These are phyloP conservation scores for Melinaea marsaeus DNA, from an alignment of 2,888 invertebrate species.

Conservation along the genomic window DNA sequence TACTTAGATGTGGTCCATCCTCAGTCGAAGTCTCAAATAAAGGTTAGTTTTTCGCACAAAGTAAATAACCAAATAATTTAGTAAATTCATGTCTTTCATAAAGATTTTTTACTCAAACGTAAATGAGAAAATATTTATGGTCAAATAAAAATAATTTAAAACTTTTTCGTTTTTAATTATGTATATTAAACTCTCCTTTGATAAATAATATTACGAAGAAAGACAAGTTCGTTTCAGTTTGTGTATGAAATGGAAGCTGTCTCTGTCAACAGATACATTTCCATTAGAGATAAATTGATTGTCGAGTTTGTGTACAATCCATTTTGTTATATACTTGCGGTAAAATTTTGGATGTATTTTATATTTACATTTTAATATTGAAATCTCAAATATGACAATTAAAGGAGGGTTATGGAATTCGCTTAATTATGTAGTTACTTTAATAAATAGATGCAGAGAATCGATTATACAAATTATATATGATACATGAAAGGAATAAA, in stretches of 20 bases:
- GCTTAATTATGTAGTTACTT: too few species aligned
- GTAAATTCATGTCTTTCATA: too few species aligned
- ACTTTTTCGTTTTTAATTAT: background rate
- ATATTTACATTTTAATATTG: conserved; percentile 1
- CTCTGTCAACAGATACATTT: conserved; percentile 48
- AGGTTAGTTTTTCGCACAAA: too few species aligned
- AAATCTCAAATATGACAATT: background rate
- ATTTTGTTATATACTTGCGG: conserved; percentile 22
- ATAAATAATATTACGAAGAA: background rate
- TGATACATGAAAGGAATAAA: too few species aligned
- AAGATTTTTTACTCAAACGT: too few species aligned
- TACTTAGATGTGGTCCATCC: too few species aligned
- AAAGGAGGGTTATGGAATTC: background rate
- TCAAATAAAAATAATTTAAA: background rate
- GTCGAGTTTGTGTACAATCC: conserved; percentile 40
- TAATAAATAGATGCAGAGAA: too few species aligned
- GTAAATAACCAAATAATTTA: too few species aligned
- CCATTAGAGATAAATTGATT: conserved; percentile 52
- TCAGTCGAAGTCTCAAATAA: too few species aligned
- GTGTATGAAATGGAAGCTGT: conserved; percentile 48
- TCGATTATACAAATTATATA: too few species aligned
- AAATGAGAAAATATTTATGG: too few species aligned
- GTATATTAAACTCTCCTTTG: conserved; percentile 4
- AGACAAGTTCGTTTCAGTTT: conserved; percentile 16
- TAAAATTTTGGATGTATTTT: conserved; percentile 14